Conservation (phyloP, 2,113 vertebrate species). For the Chroicocephalus ridibundus region DNA sequence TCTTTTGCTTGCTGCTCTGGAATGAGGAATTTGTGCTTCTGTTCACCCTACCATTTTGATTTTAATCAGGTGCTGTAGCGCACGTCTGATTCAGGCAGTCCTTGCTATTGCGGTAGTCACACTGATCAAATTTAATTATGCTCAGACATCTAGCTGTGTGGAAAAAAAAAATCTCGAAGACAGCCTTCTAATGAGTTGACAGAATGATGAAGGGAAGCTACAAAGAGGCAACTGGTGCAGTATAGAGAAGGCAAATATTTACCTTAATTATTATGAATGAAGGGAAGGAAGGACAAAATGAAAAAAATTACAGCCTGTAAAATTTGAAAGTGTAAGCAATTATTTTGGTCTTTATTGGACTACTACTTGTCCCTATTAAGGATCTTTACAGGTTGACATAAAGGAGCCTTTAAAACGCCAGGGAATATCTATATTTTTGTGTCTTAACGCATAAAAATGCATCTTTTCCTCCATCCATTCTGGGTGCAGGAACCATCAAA, state of each 20-base stretch:
- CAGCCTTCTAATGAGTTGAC: background rate
- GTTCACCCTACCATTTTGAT: background rate
- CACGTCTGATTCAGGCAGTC: background rate
- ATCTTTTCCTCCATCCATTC: background rate
- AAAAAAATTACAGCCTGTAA: background rate
- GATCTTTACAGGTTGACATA: background rate
- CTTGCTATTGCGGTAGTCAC: background rate
- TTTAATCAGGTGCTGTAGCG: background rate
- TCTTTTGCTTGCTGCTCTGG: background rate
- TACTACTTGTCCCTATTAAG: background rate
- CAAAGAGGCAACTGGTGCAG: background rate
- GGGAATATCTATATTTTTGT: background rate
- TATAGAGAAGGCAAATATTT: background rate
- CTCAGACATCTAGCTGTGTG: background rate
- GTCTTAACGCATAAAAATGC: background rate
- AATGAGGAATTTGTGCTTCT: background rate
- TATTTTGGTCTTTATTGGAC: background rate
- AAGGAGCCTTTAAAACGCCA: background rate
- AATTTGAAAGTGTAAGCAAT: background rate
- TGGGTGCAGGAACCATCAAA: background rate
- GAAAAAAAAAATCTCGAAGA: background rate
- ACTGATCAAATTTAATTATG: slow-evolving; percentile 6
- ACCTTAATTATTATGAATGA: background rate
- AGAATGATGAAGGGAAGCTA: slow-evolving; percentile 1
- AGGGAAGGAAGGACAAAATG: background rate